Evolutionary conservation across 2,113 vertebrate genomes (phyloP).

Genomic region (Nibea coibor): DNA sequence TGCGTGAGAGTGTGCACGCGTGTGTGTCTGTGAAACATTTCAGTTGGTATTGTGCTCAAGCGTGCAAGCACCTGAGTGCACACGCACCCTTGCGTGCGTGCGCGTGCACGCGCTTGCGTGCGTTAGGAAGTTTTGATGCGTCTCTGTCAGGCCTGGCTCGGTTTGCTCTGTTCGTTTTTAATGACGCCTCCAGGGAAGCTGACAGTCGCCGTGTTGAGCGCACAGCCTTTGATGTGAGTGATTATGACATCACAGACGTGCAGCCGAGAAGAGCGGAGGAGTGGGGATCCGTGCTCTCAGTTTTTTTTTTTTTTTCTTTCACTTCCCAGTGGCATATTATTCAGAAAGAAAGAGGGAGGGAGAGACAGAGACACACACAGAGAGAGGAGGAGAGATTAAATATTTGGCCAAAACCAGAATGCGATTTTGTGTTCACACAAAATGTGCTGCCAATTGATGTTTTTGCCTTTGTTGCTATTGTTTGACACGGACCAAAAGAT

Average conservation of each 20-base stretch:
- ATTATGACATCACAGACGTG: conserved; percentile 88
- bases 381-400: conserved; percentile 72
- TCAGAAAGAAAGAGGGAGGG: conserved; percentile 65
- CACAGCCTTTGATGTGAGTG: conserved; percentile 85
- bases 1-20: conserved; percentile 7
- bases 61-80: neutral
- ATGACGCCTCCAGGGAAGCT: conserved; percentile 88
- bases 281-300: conserved; percentile 72
- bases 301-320: conserved; percentile 44
- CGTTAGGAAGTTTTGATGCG: conserved; percentile 78
- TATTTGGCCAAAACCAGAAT: conserved; percentile 78
- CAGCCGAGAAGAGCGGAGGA: conserved; percentile 80
- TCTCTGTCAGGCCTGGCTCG: conserved; percentile 81
- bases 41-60: neutral
- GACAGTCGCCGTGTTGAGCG: conserved; percentile 85
- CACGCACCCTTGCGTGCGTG: neutral
- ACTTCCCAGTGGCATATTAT: conserved; percentile 76
- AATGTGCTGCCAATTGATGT: conserved; percentile 64
- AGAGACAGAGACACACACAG: conserved; percentile 46
- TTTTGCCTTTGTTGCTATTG: conserved; percentile 67
- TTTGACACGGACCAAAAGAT: conserved; percentile 58
- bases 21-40: neutral
- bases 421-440: conserved; percentile 65
- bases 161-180: conserved; percentile 84
- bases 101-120: conserved; percentile 28